phyloP scores from a whole-genome alignment of 2,113 vertebrate genomes.

The Melanocharis versteri region DNA sequence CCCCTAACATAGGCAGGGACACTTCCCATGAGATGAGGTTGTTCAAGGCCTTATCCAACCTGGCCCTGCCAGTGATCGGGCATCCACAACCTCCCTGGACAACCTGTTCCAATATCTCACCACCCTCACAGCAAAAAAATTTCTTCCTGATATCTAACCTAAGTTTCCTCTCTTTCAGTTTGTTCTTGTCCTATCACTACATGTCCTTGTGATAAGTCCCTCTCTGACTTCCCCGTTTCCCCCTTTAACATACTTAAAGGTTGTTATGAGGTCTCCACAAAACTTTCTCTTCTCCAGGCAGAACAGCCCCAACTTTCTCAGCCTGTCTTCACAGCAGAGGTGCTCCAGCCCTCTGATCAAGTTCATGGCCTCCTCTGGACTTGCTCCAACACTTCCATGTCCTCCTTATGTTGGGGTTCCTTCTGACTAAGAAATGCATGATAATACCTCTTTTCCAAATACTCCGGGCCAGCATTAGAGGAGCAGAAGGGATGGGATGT shows the following conservation, averaged over 20 bases:
- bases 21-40: neutral
- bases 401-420: neutral
- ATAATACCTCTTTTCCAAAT: neutral
- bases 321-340: neutral
- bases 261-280: neutral
- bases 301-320: neutral
- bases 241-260: neutral
- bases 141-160: neutral
- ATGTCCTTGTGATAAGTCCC: neutral
- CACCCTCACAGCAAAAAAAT: neutral
- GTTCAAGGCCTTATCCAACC: neutral
- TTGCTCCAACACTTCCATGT: neutral
- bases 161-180: neutral
- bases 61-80: neutral
- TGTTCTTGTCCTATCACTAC: neutral
- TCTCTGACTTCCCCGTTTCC: neutral
- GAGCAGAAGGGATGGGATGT: fast-evolving
- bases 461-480: fast-evolving
- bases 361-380: neutral
- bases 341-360: neutral
- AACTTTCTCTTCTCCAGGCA: neutral
- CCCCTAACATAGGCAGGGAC: neutral
- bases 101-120: neutral
- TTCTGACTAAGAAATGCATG: neutral
- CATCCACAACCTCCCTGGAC: neutral